Conservation (phyloP, 2,797 vertebrate species). For the Australoheros facetus region DNA sequence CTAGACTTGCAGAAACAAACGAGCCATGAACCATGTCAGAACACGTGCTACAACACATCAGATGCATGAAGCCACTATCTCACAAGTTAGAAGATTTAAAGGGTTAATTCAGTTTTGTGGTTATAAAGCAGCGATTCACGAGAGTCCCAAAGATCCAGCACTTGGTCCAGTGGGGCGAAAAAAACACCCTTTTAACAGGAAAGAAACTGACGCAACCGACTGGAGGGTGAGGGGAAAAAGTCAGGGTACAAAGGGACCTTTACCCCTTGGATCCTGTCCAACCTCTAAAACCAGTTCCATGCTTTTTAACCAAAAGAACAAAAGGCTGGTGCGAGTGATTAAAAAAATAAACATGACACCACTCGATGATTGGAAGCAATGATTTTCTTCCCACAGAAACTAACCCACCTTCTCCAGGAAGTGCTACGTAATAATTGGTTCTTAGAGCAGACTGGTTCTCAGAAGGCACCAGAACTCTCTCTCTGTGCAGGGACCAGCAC, state of each 20-base stretch:
- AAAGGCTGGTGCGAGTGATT: background rate
- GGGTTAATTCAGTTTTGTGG: background rate
- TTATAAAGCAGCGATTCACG: no score
- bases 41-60: no score
- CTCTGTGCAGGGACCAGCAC: background rate
- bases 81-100: background rate
- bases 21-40: no score
- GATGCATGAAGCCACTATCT: no score
- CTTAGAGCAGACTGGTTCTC: background rate
- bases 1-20: no score
- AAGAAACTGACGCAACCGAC: background rate
- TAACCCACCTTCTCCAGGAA: background rate
- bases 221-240: background rate
- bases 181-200: background rate
- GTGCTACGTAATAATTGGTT: background rate
- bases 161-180: background rate
- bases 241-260: background rate
- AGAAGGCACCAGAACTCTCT: background rate
- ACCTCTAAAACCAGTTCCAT: background rate
- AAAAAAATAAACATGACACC: no score
- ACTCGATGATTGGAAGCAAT: background rate
- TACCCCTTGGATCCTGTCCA: background rate
- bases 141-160: background rate
- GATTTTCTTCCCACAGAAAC: background rate
- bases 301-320: background rate